Base-by-base conservation (phyloP, 1,140 invertebrate species). In the Vollenhovia emeryi region DNA sequence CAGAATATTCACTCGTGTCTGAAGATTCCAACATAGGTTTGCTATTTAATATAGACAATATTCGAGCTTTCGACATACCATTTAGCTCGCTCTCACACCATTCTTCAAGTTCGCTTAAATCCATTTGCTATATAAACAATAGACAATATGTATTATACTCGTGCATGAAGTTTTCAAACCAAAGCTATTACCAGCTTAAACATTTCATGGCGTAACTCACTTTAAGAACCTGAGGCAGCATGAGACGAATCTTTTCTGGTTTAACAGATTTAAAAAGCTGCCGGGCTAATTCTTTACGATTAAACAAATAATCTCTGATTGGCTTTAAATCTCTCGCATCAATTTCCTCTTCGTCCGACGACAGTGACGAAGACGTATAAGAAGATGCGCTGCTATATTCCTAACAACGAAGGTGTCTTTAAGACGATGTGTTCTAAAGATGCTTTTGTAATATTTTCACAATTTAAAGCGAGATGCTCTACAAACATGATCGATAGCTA, bases 211-310 rank as follows among this genome's bases (percentile, higher is more conserved):
- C 0, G 9, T 0, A 68, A 15, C 15, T 85, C 68, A 94, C 94
- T 91, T 94, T 95, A 24, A 95, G 87, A 52, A 88, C 85, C 85
- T 95, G 93, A 13, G 94, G 94, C n/a, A 95, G 64, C 94, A 95
- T 95, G 91, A 94, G 93, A 13, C 93, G 92, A 79, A 95, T 94
- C 85, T 95, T 95, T 24, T 95, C 94, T 52, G 87, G 13, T 85
- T 94, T 95, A 1, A 95, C 94, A 57, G 94, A 94, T 87, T 93
- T 94, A 74, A 95, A 95, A 73, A 95, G 90, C 87, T 95, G 94
- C 8, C 89, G 82, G 55, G 93, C 91, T 33, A 95, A 74, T 90
- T 95, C 93, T 79, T 78, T 92, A 3, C 94, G 91, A 89, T 95
- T 87, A 3, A 83, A 87, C 3, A 95, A 73, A 90, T 95, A 95